These are phyloP conservation scores for Notothenia rossii DNA, from an alignment of 2,113 vertebrate species.

Conservation along the genomic window DNA sequence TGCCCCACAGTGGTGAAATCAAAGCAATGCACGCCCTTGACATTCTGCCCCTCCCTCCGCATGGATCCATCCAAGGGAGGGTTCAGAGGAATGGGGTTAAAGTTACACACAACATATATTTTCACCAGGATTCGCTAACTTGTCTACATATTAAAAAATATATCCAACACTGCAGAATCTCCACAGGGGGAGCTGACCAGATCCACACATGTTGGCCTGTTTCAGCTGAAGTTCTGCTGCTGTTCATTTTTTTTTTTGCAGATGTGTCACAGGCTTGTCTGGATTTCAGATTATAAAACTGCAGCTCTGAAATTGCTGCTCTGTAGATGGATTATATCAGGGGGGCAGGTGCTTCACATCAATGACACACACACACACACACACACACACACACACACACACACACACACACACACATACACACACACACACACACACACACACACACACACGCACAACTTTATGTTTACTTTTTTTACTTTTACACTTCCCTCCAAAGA, in stretches of 20 bases:
- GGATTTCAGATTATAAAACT: neutral
- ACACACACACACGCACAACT: neutral
- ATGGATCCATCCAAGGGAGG: too few species aligned
- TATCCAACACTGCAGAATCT: too few species aligned
- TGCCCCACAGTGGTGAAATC: too few species aligned
- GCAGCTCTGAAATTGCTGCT: neutral
- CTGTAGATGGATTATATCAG: neutral
- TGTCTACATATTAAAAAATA: neutral
- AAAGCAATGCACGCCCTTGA: too few species aligned
- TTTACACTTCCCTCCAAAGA: too few species aligned
- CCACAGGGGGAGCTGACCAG: too few species aligned
- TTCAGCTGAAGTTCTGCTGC: neutral
- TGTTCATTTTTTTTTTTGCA: neutral
- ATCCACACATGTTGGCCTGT: neutral
- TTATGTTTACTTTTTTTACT: too few species aligned
- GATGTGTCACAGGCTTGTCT: neutral
- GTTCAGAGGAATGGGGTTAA: too few species aligned
- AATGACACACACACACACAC: neutral
- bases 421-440: neutral
- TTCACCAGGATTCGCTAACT: neutral
- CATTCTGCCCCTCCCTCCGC: too few species aligned
- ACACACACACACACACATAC: too few species aligned
- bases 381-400: too few species aligned
- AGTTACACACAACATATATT: neutral
- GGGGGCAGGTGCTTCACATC: slow-evolving; percentile 21